Evolutionary conservation across 2,113 vertebrate species (phyloP), one percentile per base, ranked within the genome.

Genomic region (Grammomys dolichurus): DNA sequence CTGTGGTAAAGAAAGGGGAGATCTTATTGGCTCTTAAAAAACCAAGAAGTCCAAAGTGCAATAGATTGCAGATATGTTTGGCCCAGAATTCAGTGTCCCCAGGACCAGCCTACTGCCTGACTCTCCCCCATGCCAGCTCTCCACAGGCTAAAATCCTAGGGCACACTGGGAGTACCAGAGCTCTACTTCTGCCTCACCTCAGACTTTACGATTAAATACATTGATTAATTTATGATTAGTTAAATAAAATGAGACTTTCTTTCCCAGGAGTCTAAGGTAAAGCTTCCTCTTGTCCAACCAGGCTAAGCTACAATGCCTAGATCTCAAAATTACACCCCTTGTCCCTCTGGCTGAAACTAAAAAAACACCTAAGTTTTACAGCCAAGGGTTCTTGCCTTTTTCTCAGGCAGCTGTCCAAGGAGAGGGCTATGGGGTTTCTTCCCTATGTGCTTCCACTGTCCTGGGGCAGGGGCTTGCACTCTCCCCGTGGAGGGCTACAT

Each of bases 131-230:
- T 12, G 9, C 26, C 65, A 13, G 46, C 26, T 36, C 1, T 51
- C 89, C 28, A 5, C 0, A 58, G 51, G 67, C 7, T 48, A 43
- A 31, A 24, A 51, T 22, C 54, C 70, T 20, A 28, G 28, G 31
- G 70, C 5, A 56, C 70, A 0, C 51, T 11, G 20, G 17, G 1
- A 40, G 13, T 7, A 12, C 12, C 19, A 48, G 2, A 3, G 4
- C n/a, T 81, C 56, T 28, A 33, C n/a, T 54, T 70, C 89, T 28
- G 5, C 65, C 31, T 92, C 9, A 5, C 20, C 72, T 56, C 72
- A 40, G 54, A 4, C 65, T 91, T 33, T 5, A 46, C 48, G 2
- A 58, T n/a, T 67, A 20, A 3, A 84, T 40, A 40, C 40, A 40
- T 40, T 40, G 40, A 40, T 40, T 40, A 40, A 40, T 40, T 40